Evolutionary conservation across 1,140 invertebrate species (phyloP).

Genomic region (Muscidifurax raptorellus): DNA sequence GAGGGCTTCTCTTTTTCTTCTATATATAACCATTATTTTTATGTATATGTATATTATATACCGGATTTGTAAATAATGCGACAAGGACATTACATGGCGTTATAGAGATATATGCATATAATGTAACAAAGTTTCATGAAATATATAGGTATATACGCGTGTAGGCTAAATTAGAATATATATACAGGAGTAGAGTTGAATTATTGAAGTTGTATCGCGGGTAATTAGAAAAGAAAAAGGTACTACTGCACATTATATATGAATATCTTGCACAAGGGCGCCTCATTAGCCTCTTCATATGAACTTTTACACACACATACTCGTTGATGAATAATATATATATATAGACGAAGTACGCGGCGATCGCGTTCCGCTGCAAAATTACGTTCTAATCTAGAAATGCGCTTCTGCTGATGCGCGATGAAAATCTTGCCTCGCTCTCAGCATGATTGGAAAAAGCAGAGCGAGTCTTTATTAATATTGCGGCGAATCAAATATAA

Average conservation of each 20-base stretch:
- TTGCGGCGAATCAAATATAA: neutral
- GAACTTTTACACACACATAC: neutral
- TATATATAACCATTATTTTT: neutral
- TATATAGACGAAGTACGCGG: neutral
- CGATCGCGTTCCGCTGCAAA: neutral
- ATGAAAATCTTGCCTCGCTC: neutral
- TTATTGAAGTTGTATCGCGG: too few relatives aligned
- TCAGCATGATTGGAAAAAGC: conserved; percentile 4
- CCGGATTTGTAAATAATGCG: neutral
- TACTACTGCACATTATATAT: too few relatives aligned
- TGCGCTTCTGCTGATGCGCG: neutral
- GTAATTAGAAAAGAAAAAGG: too few relatives aligned
- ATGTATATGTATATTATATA: too few relatives aligned
- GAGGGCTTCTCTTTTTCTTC: neutral
- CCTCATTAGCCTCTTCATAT: neutral
- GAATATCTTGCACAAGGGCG: too few relatives aligned
- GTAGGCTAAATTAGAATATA: too few relatives aligned
- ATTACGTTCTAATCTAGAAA: conserved; percentile 17
- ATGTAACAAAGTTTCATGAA: too few relatives aligned
- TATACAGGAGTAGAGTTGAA: too few relatives aligned
- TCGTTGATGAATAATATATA: conserved; percentile 15
- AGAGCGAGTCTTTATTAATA: conserved; percentile 10
- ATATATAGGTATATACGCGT: too few relatives aligned
- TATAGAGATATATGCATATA: too few relatives aligned
- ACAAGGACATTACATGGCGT: neutral